Percentiles rank a stretch among this genome's conserved stretches.
phyloP scores from a whole-genome alignment of 2,797 vertebrate species.

The Meriones psammophilus region DNA sequence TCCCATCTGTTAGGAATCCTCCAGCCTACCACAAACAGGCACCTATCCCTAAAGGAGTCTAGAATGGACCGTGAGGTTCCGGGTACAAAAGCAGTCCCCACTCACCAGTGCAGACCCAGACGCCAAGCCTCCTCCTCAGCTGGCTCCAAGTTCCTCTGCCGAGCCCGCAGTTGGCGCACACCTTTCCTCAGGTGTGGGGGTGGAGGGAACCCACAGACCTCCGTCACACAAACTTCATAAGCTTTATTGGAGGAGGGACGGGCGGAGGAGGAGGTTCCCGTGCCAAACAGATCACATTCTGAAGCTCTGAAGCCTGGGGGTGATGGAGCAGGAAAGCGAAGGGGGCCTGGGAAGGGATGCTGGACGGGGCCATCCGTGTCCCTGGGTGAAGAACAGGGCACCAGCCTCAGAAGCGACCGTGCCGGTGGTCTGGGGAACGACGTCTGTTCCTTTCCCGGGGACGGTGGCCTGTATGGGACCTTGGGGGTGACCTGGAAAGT shows the following conservation, averaged over 20 bases:
- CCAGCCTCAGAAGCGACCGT: slow-evolving; percentile 76
- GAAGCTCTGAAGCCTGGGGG: not conserved
- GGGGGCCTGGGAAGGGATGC: not conserved
- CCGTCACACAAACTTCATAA: not conserved
- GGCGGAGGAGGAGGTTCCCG: not conserved
- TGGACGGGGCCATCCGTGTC: not conserved
- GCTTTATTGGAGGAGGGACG: slow-evolving; percentile 60
- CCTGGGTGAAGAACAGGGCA: not conserved
- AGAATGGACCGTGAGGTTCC: not conserved
- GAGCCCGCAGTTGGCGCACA: slow-evolving; percentile 1
- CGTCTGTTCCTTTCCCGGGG: slow-evolving; percentile 61
- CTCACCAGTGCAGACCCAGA: not conserved
- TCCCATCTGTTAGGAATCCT: not conserved
- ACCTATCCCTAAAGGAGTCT: not conserved
- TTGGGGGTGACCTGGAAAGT: slow-evolving; percentile 54
- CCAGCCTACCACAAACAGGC: not conserved
- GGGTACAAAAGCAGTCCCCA: not conserved
- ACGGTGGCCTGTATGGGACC: slow-evolving; percentile 52
- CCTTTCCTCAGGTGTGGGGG: slow-evolving; percentile 45
- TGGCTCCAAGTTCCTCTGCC: slow-evolving; percentile 15
- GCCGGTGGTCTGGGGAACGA: slow-evolving; percentile 71
- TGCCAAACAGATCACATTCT: not conserved
- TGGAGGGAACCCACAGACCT: slow-evolving; percentile 66
- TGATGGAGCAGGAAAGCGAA: not conserved
- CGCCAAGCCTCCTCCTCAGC: not conserved